Base-by-base conservation (phyloP, 1,140 invertebrate genomes). In the Mesaphorura yosii region DNA sequence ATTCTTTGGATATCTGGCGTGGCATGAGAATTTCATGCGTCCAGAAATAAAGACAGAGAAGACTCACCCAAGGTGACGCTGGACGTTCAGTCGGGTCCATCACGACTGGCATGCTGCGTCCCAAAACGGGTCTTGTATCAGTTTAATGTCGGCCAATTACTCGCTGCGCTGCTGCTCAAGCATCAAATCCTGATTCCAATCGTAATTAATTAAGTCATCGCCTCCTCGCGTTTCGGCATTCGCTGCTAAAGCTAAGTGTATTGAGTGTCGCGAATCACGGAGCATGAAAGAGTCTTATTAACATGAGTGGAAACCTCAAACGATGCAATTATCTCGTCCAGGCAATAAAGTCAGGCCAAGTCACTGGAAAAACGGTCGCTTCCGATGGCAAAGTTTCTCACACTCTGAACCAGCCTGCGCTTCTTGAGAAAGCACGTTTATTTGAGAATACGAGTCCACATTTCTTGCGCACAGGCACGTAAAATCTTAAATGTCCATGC, bases 1-100 rank as follows among this genome's bases (percentile, higher is more conserved):
- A 17, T 17, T 37, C 17, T 12, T 12, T 17, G 34, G 34, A 37
- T 37, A 12, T 12, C 34, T 37, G 34, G 34, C 17, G 12, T 37
- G 12, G 34, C 34, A 17, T 12, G 17, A 37, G 17, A 37, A 37
- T 37, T 17, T 37, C 17, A 37, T 12, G 17, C 12, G 19, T 12
- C 14, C 12, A 12, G 12, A 19, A 12, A 15, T 23, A n/a, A 47
- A 40, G 49, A 4, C 27, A 7, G 26, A 12, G 12, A 3, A 40
- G 37, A 28, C 38, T 62, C 50, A 62, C 60, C 60, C 60, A 62
- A 47, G 60, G 60, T 26, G 60, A 62, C 27, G 60, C 47, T 44
- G 56, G 53, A 58, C 60, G 39, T 23, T 62, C 60, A 40, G 56
- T 62, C 19, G 60, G 57, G 46, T 62, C 60, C 60, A 62, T 62